Evolutionary conservation across 2,113 vertebrate species (phyloP).

Genomic region (Oryzias curvinotus): DNA sequence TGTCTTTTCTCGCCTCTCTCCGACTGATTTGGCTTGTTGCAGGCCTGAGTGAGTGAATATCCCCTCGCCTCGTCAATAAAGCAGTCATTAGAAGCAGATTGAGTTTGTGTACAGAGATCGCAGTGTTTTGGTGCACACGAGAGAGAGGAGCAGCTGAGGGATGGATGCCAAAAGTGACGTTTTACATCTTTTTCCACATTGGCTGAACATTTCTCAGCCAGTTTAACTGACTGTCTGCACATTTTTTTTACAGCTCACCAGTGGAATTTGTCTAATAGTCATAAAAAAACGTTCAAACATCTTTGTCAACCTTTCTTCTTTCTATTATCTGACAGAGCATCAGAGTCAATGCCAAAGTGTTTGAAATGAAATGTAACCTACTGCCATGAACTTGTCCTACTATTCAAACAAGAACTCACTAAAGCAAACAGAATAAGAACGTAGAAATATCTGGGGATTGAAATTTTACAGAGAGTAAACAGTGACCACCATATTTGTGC

Average conservation of each 20-base stretch:
- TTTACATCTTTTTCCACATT: conserved; percentile 56
- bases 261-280: conserved; percentile 11
- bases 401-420: conserved; percentile 21
- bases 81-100: conserved; percentile 72
- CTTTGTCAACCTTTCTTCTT: conserved; percentile 3
- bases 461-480: neutral
- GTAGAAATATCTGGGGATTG: conserved; percentile 1
- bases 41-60: conserved; percentile 59
- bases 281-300: conserved; percentile 2
- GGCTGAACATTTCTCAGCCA: conserved; percentile 53
- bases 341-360: conserved; percentile 30
- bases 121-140: conserved; percentile 29
- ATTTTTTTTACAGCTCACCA: conserved; percentile 8
- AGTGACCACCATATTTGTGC: neutral
- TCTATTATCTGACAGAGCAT: conserved; percentile 9
- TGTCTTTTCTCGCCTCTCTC: conserved; percentile 40
- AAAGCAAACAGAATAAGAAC: conserved; percentile 16
- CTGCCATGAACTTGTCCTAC: conserved; percentile 18
- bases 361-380: conserved; percentile 54
- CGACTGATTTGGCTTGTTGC: conserved; percentile 60
- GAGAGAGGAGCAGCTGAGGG: conserved; percentile 19
- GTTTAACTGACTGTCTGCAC: conserved; percentile 47
- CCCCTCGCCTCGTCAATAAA: conserved; percentile 70
- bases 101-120: conserved; percentile 64
- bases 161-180: conserved; percentile 40